Base-by-base conservation (phyloP, 2,113 vertebrate species). In the Pomatorhinus ruficollis region DNA sequence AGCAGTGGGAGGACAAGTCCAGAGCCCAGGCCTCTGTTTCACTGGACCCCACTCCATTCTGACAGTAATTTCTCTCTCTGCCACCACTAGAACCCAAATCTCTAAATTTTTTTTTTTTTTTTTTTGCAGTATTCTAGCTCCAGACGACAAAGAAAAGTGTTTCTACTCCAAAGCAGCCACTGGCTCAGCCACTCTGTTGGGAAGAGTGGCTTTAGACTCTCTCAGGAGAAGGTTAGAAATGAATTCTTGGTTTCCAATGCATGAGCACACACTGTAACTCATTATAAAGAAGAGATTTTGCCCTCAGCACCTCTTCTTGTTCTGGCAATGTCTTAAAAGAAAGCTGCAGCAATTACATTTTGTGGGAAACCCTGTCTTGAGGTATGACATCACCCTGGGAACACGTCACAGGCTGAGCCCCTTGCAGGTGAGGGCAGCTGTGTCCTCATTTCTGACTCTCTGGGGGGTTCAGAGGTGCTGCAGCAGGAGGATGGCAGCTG, bases 101-200 rank as follows among this genome's bases (percentile, higher is more conserved):
- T 30, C 18, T 50, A 5, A 20, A 18, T 49, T 35, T 35, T 5
- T 25, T 5, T 24, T 20, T 44, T 27, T 37, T 9, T 39, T 39
- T 39, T 39, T 39, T 65, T 44, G 1, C 17, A 53, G 3, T 42
- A 52, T 44, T 45, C 6, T 15, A 59, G 17, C 17, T 84, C 37
- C 45, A 74, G 35, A 37, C 0, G 3, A 31, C 5, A 6, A 15
- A 74, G 19, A 3, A 57, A 87, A 27, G 3, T 5, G 5, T 6
- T 25, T 6, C 40, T 52, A 3, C 39, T 59, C 28, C 72, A 69
- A 39, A 82, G 28, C 56, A 81, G 47, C 52, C 39, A 44, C 33
- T 9, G 10, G 16, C 45, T 87, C 1, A 1, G 17, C 25, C 52
- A 54, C 6, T 44, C 4, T 33, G 2, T 28, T 25, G 50, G 21